phyloP scores from a whole-genome alignment of 2,113 vertebrate genomes.

The Centropus unirufus region DNA sequence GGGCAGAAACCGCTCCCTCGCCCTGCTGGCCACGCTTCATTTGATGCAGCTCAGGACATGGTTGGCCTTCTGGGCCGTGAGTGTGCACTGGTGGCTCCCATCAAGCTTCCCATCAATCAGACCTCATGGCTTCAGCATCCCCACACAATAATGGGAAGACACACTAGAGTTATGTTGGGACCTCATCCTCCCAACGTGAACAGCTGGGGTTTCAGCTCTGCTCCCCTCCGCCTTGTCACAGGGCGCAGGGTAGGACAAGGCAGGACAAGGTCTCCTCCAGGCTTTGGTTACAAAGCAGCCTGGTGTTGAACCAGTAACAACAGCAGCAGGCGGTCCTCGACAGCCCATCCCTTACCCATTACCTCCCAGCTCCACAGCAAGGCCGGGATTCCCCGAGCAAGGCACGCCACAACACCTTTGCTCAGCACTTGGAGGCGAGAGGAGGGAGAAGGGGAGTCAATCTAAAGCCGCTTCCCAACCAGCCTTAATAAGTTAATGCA shows the following conservation, averaged over 20 bases:
- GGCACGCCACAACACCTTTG: rapidly evolving
- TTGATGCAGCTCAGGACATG: too few species aligned
- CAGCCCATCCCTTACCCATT: background rate
- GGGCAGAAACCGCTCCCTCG: too few species aligned
- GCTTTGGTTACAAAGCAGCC: background rate
- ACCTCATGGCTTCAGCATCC: background rate
- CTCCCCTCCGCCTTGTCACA: rapidly evolving
- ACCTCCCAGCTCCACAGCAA: rapidly evolving
- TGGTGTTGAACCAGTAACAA: background rate
- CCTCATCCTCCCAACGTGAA: background rate
- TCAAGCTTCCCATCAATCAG: too few species aligned
- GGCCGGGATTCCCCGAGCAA: background rate
- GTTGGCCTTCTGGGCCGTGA: too few species aligned
- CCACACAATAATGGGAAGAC: background rate
- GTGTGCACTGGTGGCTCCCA: too few species aligned
- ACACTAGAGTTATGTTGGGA: background rate
- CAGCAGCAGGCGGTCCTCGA: background rate
- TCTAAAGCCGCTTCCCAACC: slow-evolving; percentile 9
- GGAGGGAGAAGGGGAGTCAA: background rate
- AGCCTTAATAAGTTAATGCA: slow-evolving; percentile 56
- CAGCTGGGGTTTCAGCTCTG: background rate
- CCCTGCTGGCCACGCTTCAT: too few species aligned
- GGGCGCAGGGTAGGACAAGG: background rate
- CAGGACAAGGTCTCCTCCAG: background rate
- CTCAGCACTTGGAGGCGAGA: background rate